phyloP scores from a whole-genome alignment of 37 sponge, comb jelly and placozoan genomes.

The Beroe ovata region DNA sequence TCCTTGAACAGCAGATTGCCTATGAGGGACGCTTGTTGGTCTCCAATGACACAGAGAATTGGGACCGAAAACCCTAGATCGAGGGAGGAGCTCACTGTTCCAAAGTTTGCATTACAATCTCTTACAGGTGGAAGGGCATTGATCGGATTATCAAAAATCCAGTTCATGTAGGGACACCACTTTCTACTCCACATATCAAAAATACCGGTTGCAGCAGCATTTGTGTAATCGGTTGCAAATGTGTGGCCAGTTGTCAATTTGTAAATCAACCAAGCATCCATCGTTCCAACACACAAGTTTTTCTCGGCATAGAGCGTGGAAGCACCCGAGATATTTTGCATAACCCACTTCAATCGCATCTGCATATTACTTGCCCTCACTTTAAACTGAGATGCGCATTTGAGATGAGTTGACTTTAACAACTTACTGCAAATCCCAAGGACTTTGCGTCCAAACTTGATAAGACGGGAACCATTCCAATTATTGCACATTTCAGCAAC shows the following conservation, averaged over 20 bases:
- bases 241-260: conserved; percentile 1
- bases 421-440: background rate
- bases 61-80: conserved; percentile 27
- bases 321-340: background rate
- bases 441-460: background rate
- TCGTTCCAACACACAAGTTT: conserved; percentile 24
- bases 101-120: conserved; percentile 2
- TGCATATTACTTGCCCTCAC: background rate
- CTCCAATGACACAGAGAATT: background rate
- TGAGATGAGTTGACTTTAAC: background rate
- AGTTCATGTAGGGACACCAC: conserved; percentile 44
- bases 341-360: conserved; percentile 28
- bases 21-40: conserved; percentile 1
- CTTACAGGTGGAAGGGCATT: background rate
- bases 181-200: conserved; percentile 51
- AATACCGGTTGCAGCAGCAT: conserved; percentile 47
- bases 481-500: background rate
- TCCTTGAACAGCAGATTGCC: conserved; percentile 6
- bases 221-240: conserved; percentile 46
- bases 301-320: background rate
- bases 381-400: background rate
- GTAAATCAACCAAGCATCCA: conserved; percentile 21
- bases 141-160: background rate
- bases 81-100: background rate
- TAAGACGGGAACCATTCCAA: background rate